Evolutionary conservation across 2,888 invertebrate genomes (phyloP), one percentile per base, ranked within the genome.

Genomic region (Habroteleia sp.): DNA sequence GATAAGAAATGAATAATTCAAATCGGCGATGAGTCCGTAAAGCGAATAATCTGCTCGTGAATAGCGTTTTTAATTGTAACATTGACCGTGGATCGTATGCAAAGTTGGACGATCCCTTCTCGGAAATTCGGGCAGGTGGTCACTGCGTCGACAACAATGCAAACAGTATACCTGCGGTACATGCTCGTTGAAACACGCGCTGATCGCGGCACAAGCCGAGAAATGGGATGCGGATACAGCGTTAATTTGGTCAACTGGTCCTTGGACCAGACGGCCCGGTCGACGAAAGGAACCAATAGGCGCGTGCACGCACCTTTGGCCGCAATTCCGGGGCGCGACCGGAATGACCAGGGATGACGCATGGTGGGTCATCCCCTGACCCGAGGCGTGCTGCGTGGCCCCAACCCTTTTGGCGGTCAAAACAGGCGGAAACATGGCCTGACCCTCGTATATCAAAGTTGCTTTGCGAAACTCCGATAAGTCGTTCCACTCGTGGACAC

Each of bases 381-480:
- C 88, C 81, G 83, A 83, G 86, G 87, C 87, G 87, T 86, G 87
- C 85, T 81, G 85, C 83, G 68, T 84, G 77, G 81, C 83, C 85
- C 82, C 78, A 82, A 85, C 86, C 87, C 87, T 86, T 82, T 85
- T 83, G 84, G 88, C 83, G 88, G 88, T 88, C 88, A 88, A 88
- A 88, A 88, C 88, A 88, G 88, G 87, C 87, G 87, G 88, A 86
- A 87, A 87, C 87, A 87, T 85, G 85, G 84, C 85, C 87, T 86
- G 87, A 86, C 85, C 86, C 87, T 85, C 86, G 82, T 87, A 85
- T 75, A 87, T 88, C 87, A 87, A 80, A 80, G 74, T 78, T 65
- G 39, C 72, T 56, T 42, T 66, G 42, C 66, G 17, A 68, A 25
- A 20, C 17, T 33, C 16, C 27, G 63, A 63, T 58, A 39, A 62